Evolutionary conservation across 2,888 invertebrate species (phyloP).

Genomic region (Cantharis lateralis): DNA sequence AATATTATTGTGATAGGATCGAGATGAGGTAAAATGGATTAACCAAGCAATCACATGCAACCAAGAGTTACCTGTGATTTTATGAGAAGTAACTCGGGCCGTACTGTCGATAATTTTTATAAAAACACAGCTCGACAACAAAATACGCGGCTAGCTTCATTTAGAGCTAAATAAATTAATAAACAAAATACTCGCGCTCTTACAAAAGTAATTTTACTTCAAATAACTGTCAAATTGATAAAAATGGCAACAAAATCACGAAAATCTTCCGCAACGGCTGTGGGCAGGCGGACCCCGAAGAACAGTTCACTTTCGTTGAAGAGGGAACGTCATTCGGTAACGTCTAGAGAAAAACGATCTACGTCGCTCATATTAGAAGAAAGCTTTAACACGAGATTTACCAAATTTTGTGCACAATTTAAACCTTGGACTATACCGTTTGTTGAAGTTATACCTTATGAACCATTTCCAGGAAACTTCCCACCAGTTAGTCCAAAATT

Average conservation of each 20-base stretch:
- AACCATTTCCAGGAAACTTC: constrained; percentile 11
- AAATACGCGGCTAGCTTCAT: no score
- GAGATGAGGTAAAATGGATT: no score
- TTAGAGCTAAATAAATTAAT: background rate
- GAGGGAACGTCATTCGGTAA: background rate
- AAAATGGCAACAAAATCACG: constrained; percentile 11
- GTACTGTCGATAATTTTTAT: no score
- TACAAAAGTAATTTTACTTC: background rate
- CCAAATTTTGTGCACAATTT: constrained; percentile 10
- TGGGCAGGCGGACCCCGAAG: background rate
- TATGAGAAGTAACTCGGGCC: no score
- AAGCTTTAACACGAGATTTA: background rate
- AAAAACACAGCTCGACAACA: no score
- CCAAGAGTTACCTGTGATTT: no score
- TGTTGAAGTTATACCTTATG: background rate
- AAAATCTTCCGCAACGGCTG: background rate
- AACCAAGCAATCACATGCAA: no score
- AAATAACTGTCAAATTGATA: background rate
- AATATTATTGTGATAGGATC: no score
- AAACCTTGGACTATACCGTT: constrained; percentile 10
- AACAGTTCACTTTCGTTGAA: background rate
- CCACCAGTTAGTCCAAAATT: background rate
- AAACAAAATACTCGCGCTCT: background rate
- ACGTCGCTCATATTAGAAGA: background rate
- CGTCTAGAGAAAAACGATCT: background rate